Evolutionary conservation across 2,888 invertebrate species (phyloP).

Genomic region (Silvanus unidentatus): DNA sequence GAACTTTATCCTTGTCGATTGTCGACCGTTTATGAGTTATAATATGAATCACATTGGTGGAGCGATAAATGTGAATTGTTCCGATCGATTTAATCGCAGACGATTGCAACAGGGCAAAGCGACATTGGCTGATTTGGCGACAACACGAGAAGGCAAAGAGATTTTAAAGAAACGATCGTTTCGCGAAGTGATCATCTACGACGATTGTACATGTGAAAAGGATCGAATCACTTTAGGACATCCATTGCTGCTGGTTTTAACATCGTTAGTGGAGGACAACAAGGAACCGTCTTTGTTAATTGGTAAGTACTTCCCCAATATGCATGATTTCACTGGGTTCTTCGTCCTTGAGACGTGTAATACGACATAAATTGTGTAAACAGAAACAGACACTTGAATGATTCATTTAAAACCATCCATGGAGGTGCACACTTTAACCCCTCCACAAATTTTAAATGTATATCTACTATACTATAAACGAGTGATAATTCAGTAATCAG

Average conservation of each 20-base stretch:
- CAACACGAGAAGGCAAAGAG: constrained; percentile 59
- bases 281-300: constrained; percentile 59
- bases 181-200: constrained; percentile 63
- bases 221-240: constrained; percentile 54
- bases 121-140: constrained; percentile 59
- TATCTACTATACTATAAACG: too few species aligned
- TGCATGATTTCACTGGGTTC: neutral
- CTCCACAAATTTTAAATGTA: too few species aligned
- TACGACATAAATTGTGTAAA: constrained; percentile 35
- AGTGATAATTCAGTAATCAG: too few species aligned
- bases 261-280: constrained; percentile 62
- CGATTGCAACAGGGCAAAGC: constrained; percentile 63
- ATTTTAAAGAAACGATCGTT: constrained; percentile 51
- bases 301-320: constrained; percentile 59
- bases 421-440: too few species aligned
- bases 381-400: constrained; percentile 34
- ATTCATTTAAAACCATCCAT: constrained; percentile 24
- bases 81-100: constrained; percentile 62
- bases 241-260: constrained; percentile 59
- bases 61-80: constrained; percentile 65
- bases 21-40: constrained; percentile 64
- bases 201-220: constrained; percentile 60
- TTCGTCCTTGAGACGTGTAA: constrained; percentile 31
- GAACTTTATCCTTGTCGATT: constrained; percentile 55
- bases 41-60: constrained; percentile 64